Percentiles rank a stretch among this genome's conserved stretches.
Evolutionary conservation across 1,140 invertebrate species (phyloP).

Genomic region (Ericerus pela): DNA sequence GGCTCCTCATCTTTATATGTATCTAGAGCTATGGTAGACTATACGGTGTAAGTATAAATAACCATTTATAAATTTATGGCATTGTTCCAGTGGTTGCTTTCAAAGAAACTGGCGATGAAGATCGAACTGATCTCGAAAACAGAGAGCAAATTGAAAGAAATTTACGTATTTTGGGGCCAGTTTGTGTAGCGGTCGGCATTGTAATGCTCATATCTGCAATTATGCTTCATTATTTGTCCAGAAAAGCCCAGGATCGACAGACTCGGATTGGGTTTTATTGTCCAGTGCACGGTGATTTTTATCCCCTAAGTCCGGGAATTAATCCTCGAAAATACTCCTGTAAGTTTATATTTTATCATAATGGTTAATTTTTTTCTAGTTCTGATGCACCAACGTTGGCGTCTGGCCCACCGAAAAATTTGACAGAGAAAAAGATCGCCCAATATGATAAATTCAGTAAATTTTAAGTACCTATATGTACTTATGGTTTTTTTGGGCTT

Average conservation of each 20-base stretch:
- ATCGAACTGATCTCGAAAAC: neutral
- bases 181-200: conserved; percentile 51
- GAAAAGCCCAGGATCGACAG: conserved; percentile 45
- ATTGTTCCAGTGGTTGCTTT: neutral
- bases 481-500: neutral
- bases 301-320: conserved; percentile 32
- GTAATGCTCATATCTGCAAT: conserved; percentile 46
- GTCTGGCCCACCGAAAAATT: no score
- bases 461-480: neutral
- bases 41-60: no score
- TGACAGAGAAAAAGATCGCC: no score
- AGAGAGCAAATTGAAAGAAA: conserved; percentile 40
- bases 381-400: no score
- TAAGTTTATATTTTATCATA: no score
- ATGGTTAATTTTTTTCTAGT: no score
- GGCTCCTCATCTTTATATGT: no score
- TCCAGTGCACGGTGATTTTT: conserved; percentile 60
- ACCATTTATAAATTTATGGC: no score
- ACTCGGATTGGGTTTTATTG: conserved; percentile 56
- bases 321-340: conserved; percentile 17
- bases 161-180: conserved; percentile 50
- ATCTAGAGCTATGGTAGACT: no score
- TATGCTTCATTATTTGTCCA: conserved; percentile 45
- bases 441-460: neutral
- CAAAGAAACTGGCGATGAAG: neutral